phyloP scores from a whole-genome alignment of 2,113 vertebrate species.

The Equus quagga region DNA sequence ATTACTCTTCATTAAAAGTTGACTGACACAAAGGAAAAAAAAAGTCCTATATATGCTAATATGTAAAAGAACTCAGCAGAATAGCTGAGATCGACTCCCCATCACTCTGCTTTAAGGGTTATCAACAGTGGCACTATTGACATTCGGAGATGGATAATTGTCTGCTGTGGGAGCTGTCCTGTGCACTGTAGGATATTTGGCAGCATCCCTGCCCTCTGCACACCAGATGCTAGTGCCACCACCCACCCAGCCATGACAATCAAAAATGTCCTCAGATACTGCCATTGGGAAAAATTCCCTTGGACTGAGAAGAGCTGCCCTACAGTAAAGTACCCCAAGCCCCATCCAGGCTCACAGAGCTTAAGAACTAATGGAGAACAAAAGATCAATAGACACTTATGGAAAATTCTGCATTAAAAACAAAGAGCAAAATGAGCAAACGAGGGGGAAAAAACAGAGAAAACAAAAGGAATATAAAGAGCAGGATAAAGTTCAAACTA shows the following conservation, averaged over 20 bases:
- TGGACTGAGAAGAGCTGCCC: background rate
- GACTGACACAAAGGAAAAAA: background rate
- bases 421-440: background rate
- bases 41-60: too few species aligned
- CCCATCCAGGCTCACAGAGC: background rate
- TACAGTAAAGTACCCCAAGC: background rate
- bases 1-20: background rate
- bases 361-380: background rate
- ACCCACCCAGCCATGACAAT: background rate
- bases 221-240: background rate
- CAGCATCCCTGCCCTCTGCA: background rate
- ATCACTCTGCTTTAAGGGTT: background rate
- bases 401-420: background rate
- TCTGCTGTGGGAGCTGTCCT: background rate
- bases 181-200: rapidly evolving
- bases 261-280: background rate
- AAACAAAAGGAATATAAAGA: background rate
- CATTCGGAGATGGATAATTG: too few species aligned
- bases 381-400: background rate
- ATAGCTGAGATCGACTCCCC: background rate
- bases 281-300: background rate
- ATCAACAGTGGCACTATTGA: too few species aligned
- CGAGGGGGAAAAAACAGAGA: background rate
- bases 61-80: background rate
- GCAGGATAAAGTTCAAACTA: background rate